A percentile compares a stretch with the other conserved stretches of the same genome.
These are phyloP conservation scores for Naja naja DNA, from an alignment of 2,113 vertebrate species.

Conservation along the genomic window DNA sequence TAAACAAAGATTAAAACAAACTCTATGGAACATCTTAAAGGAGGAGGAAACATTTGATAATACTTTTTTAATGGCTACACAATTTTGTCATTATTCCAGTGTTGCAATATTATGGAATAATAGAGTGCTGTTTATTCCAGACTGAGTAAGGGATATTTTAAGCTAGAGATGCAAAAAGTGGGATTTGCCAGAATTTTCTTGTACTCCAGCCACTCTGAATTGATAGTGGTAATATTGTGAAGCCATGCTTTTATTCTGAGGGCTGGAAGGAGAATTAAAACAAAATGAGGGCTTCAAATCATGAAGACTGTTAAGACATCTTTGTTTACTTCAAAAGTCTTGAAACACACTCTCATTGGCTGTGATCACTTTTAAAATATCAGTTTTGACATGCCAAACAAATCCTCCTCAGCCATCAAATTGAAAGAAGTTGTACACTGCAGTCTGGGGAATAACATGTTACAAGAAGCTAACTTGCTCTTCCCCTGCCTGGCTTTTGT, in stretches of 20 bases:
- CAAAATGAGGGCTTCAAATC: background rate
- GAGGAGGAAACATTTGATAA: background rate
- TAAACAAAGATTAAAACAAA: background rate
- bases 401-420: background rate
- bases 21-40: background rate
- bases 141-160: background rate
- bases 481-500: background rate
- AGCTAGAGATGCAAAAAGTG: background rate
- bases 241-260: background rate
- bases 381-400: background rate
- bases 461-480: background rate
- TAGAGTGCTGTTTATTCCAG: background rate
- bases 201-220: background rate
- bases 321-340: background rate
- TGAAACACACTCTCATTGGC: background rate
- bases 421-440: background rate
- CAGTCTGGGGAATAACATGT: background rate
- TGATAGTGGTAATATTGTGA: background rate
- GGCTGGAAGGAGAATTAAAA: background rate
- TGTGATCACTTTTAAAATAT: background rate
- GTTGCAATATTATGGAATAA: constrained; percentile 2
- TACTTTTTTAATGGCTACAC: constrained; percentile 5
- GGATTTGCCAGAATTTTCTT: background rate
- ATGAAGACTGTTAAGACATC: background rate
- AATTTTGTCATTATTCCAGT: constrained; percentile 25